Base-by-base conservation (phyloP, 2,797 vertebrate species). In the Toxotes lorentzi region DNA sequence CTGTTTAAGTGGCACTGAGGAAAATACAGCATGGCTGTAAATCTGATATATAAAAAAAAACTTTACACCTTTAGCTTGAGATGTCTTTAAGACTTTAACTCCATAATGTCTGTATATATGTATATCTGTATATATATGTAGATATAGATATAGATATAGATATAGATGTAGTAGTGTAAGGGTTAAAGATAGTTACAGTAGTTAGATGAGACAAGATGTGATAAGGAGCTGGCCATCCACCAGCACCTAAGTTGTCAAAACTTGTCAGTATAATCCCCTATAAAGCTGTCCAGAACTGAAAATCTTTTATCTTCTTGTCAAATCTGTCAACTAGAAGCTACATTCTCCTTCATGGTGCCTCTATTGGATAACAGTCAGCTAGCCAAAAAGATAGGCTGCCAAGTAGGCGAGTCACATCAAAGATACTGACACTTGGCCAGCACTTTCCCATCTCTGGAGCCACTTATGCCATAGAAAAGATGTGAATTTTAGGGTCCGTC, bases 401-500 rank as follows among this genome's bases (percentile, higher is more conserved):
- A 87, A 83, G 65, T 59, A 63, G 56, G 69, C 47, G 76, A 79
- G 59, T 82, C 79, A 74, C 77, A 84, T 87, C 76, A 79, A 81
- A 83, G 66, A 82, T 78, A 78, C 68, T 60, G 86, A 89, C 77
- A 70, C 73, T 61, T 78, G 58, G 82, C 69, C 66, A 66, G 45
- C 24, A 54, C 45, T 53, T 73, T 70, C 86, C 27, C 62, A 82
- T 76, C 70, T 84, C 45, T 58, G 17, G 27, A 81, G 48, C 63
- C 65, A 67, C 81, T 79, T 79, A 77, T 86, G 66, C 78, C 62
- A 79, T 79, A 60, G 50, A 78, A 78, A 83, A n/a, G 34, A 82
- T 71, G 67, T 65, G n/a, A 78, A 85, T 76, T 81, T 81, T 75
- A 79, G 71, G 70, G 63, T 80, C 72, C 79, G 86, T 78, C 82